Base-by-base conservation (phyloP, 1,140 invertebrate genomes). In the Macrobrachium nipponense region DNA sequence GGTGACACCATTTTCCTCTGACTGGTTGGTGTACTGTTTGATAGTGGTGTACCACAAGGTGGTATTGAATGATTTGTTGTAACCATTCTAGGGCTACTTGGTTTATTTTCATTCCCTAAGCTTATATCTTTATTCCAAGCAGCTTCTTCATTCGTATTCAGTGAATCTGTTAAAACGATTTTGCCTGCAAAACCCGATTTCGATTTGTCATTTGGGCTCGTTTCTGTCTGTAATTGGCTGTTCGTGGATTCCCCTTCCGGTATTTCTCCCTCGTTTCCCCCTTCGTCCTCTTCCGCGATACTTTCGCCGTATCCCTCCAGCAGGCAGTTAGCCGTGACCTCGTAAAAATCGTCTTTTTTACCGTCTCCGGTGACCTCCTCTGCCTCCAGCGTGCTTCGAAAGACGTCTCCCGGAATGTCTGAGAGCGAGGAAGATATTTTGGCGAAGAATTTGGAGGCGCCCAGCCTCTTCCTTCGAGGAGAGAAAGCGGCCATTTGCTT, bases 341-440 rank as follows among this genome's bases (percentile, higher is more conserved):
- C 36, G 59, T 51, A 51, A 51, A 51, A 51, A 51, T 59, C 60
- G 17, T 80, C 43, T 62, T 27, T 20, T 78, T 17, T 51, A 18
- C 12, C 23, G 18, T 17, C 58, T 8, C n/a, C 58, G 7, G 44
- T 20, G 20, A 51, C 23, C 18, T 59, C 36, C 18, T 20, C 58
- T 23, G 36, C 36, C 60, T 36, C 27, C 23, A 17, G 15, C 15
- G 12, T 23, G 17, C 8, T 20, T 64, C 18, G 17, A 36, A 12
- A 20, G 51, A 27, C 76, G 7, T 6, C 81, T 59, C 51, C 62
- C 58, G 83, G 64, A n/a, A 86, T 86, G 77, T 86, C 83, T 14
- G 83, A 80, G 61, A 86, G 83, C 8, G 83, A 84, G 43, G 73
- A 66, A 20, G 83, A 79, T 20, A 75, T 20, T 43, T 73, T 79